These are phyloP conservation scores for Bruchidius siliquastri DNA, from an alignment of 2,888 invertebrate genomes.

Conservation along the genomic window DNA sequence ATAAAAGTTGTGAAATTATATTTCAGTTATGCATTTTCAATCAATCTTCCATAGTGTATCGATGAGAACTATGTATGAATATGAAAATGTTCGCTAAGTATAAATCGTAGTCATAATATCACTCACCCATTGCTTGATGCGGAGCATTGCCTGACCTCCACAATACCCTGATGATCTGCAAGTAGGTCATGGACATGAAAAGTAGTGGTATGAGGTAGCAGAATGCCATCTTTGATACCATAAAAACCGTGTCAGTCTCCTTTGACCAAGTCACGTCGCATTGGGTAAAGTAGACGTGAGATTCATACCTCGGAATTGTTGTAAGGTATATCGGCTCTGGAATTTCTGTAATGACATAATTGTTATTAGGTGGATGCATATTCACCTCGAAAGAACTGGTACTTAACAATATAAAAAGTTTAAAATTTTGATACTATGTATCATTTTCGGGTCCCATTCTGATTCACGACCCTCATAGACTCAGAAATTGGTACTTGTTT, in stretches of 20 bases:
- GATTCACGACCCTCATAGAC: too few species aligned
- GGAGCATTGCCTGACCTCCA: slow-evolving; percentile 78
- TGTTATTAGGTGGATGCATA: background rate
- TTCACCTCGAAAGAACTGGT: background rate
- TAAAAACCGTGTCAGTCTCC: slow-evolving; percentile 65
- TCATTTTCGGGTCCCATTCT: too few species aligned
- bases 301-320: slow-evolving; percentile 48
- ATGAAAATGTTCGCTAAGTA: too few species aligned
- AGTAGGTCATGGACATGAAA: slow-evolving; percentile 81
- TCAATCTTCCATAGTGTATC: too few species aligned
- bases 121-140: slow-evolving; percentile 53
- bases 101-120: too few species aligned
- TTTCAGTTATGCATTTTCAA: too few species aligned
- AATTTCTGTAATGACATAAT: slow-evolving; percentile 54
- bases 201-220: slow-evolving; percentile 76
- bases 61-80: too few species aligned
- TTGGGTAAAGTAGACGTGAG: slow-evolving; percentile 54
- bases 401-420: too few species aligned
- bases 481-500: too few species aligned
- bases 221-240: slow-evolving; percentile 63
- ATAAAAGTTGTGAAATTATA: too few species aligned
- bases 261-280: slow-evolving; percentile 69
- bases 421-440: too few species aligned
- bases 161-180: slow-evolving; percentile 75
- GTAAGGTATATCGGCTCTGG: slow-evolving; percentile 74